A percentile compares a stretch with the other conserved stretches of the same genome.
Conservation (phyloP, 1,140 invertebrate genomes). For the Chlorops oryzae region DNA sequence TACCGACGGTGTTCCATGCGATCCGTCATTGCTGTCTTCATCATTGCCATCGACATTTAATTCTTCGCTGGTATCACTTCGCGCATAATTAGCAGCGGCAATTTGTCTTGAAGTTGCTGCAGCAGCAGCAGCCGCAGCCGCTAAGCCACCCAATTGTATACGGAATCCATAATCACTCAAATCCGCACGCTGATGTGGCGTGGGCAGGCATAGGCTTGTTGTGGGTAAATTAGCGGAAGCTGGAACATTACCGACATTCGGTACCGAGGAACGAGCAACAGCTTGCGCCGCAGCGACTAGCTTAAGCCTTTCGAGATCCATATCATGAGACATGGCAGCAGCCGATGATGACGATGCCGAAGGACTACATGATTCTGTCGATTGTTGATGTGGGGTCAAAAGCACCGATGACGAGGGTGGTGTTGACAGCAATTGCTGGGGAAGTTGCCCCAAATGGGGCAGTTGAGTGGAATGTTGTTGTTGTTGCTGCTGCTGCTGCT, state of each 20-base stretch:
- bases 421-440: constrained; percentile 14
- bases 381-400: constrained; percentile 6
- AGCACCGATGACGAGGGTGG: constrained; percentile 19
- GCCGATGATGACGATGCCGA: constrained; percentile 9
- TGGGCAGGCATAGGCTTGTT: constrained; percentile 13
- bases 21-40: constrained; percentile 43
- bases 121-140: constrained; percentile 40
- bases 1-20: constrained; percentile 44
- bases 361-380: neutral
- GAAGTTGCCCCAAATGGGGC: no score
- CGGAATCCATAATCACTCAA: constrained; percentile 46
- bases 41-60: constrained; percentile 46
- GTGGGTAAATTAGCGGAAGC: constrained; percentile 10
- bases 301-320: constrained; percentile 46
- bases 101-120: constrained; percentile 42
- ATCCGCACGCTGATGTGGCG: constrained; percentile 31
- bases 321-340: constrained; percentile 21
- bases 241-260: constrained; percentile 1
- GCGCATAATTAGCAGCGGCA: constrained; percentile 41
- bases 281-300: constrained; percentile 35
- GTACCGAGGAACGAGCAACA: constrained; percentile 17
- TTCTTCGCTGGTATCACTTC: constrained; percentile 46
- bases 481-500: constrained; percentile 20
- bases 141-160: constrained; percentile 46
- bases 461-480: constrained; percentile 22